Conservation (phyloP, 2,888 invertebrate species). For the Hydrotaea diabolus region DNA sequence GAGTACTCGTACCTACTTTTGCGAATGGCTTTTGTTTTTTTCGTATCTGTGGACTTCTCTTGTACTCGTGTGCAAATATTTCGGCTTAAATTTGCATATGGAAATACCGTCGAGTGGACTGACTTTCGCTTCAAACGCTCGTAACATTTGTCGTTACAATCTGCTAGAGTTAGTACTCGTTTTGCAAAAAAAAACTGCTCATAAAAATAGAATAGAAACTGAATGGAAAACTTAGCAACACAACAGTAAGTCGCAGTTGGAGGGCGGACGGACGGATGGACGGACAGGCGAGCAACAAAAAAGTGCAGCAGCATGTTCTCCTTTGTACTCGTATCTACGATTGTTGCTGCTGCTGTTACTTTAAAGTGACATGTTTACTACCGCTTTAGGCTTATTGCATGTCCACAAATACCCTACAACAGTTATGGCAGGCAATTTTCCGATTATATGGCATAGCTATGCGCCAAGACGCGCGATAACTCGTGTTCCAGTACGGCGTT, state of each 20-base stretch:
- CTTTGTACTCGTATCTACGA: not conserved
- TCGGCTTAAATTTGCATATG: conserved; percentile 28
- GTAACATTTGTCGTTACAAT: not conserved
- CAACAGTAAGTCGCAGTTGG: conserved; percentile 17
- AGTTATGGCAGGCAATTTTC: not conserved
- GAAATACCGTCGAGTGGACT: not conserved
- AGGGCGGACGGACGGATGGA: not conserved
- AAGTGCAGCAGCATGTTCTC: not conserved
- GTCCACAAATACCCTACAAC: not conserved
- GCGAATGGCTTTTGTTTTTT: not conserved
- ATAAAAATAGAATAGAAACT: not conserved
- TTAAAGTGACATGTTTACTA: not conserved
- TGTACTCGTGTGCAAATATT: not conserved
- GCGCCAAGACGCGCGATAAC: too few relatives aligned
- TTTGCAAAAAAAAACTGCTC: not conserved
- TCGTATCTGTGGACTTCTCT: not conserved
- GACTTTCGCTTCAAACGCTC: conserved; percentile 22
- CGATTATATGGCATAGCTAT: too few relatives aligned
- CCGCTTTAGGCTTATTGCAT: not conserved
- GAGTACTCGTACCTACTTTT: not conserved
- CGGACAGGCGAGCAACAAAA: not conserved
- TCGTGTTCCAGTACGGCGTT: too few relatives aligned
- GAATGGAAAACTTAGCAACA: not conserved
- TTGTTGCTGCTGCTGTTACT: not conserved
- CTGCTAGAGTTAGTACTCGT: too few relatives aligned